Evolutionary conservation across 2,113 vertebrate species (phyloP).

Genomic region (Atherinomorus stipes): DNA sequence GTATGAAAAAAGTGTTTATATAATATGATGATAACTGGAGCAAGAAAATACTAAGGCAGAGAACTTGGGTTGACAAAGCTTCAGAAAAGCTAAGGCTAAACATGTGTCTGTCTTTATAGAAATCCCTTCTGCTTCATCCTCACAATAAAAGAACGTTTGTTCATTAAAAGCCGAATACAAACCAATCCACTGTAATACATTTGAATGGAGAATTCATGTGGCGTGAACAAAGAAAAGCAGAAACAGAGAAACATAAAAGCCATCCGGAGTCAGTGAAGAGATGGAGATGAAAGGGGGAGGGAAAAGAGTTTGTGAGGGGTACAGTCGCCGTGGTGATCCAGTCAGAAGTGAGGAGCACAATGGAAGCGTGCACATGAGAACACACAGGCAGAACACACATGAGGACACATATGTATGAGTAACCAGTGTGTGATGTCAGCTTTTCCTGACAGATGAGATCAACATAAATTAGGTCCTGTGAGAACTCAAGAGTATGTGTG

Average conservation of each 20-base stretch:
- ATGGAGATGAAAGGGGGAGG: conserved; percentile 43
- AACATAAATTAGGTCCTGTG: conserved; percentile 53
- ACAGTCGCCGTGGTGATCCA: conserved; percentile 35
- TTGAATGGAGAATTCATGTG: background rate
- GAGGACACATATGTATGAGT: conserved; percentile 31
- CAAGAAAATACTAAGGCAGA: background rate
- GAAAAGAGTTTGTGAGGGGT: conserved; percentile 20
- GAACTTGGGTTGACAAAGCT: conserved; percentile 12
- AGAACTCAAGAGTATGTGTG: background rate
- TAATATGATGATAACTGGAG: background rate
- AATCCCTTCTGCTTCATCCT: conserved; percentile 6
- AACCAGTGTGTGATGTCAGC: conserved; percentile 62
- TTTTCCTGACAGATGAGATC: conserved; percentile 66
- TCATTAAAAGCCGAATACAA: conserved; percentile 12
- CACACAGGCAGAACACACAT: conserved; percentile 7
- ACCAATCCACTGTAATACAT: background rate
- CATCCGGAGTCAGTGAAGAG: conserved; percentile 28
- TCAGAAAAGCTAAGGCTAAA: background rate
- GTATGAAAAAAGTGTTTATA: too few relatives aligned
- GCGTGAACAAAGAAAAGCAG: background rate
- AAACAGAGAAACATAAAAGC: conserved; percentile 38
- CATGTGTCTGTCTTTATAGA: background rate
- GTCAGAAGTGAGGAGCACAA: conserved; percentile 40
- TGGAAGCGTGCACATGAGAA: conserved; percentile 20
- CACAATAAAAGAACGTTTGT: conserved; percentile 4